Evolutionary conservation across 2,113 vertebrate species (phyloP).

Genomic region (Ciconia maguari): DNA sequence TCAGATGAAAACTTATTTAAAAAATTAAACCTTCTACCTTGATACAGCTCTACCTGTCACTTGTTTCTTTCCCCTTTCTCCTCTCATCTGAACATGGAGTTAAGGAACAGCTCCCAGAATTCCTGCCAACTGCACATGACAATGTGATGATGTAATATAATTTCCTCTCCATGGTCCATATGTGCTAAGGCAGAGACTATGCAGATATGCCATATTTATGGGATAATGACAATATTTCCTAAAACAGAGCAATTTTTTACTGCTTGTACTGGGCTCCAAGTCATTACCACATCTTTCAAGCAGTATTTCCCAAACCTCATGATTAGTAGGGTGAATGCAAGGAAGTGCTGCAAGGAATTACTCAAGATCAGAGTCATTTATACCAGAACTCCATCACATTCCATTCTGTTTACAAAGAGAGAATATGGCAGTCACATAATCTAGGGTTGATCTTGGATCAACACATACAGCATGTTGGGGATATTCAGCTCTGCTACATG

Average conservation of each 20-base stretch:
- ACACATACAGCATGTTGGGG: no score
- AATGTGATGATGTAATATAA: conserved; percentile 7
- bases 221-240: conserved; percentile 30
- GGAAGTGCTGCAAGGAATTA: not conserved
- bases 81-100: not conserved
- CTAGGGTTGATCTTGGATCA: not conserved
- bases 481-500: not conserved
- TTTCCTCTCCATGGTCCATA: not conserved
- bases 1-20: not conserved
- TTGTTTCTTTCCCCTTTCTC: not conserved
- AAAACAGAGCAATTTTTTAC: not conserved
- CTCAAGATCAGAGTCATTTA: not conserved
- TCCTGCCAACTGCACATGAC: conserved; percentile 1
- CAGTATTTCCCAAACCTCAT: conserved; percentile 12
- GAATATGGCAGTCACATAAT: not conserved
- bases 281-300: not conserved
- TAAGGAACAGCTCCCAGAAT: not conserved
- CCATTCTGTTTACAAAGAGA: not conserved
- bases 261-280: not conserved
- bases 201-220: conserved; percentile 5
- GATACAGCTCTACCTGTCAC: not conserved
- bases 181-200: conserved; percentile 26
- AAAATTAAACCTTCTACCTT: not conserved
- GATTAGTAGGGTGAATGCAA: not conserved
- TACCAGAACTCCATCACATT: not conserved